A percentile compares a stretch with the other conserved stretches of the same genome.
phyloP scores from a whole-genome alignment of 2,888 invertebrate genomes.

The Alentia gelatinosa region DNA sequence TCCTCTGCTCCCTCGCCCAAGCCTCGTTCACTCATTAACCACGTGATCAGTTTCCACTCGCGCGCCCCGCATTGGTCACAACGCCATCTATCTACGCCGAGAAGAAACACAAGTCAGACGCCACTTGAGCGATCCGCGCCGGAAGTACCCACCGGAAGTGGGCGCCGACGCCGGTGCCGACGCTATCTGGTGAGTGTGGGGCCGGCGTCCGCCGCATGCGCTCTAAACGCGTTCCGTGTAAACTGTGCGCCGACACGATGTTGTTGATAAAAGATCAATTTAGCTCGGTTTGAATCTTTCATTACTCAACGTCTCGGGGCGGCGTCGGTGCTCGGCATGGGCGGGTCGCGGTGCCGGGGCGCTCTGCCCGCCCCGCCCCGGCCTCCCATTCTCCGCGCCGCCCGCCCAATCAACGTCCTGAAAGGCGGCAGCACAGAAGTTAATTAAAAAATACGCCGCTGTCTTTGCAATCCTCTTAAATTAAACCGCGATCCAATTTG shows the following conservation, averaged over 20 bases:
- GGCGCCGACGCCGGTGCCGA: conserved; percentile 5
- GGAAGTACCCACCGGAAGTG: conserved; percentile 21
- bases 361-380: not conserved
- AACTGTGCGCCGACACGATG: conserved; percentile 28
- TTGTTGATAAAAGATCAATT: conserved; percentile 49
- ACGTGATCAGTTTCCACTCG: conserved; percentile 16
- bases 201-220: not conserved
- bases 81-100: conserved; percentile 22
- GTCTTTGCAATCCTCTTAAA: conserved; percentile 51
- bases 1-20: not conserved
- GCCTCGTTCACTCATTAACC: not conserved
- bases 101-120: conserved; percentile 25
- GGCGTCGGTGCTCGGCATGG: not conserved
- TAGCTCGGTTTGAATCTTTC: conserved; percentile 47
- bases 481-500: conserved; percentile 51
- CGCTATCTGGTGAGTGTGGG: not conserved
- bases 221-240: conserved; percentile 40
- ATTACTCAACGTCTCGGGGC: conserved; percentile 1
- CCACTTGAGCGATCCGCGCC: conserved; percentile 35
- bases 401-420: not conserved
- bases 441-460: conserved; percentile 48
- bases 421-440: conserved; percentile 10
- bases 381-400: not conserved
- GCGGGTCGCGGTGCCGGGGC: not conserved
- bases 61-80: not conserved